Percentiles rank a stretch among this genome's conserved stretches.
phyloP scores from a whole-genome alignment of 2,113 vertebrate species.

The Camelus bactrianus region DNA sequence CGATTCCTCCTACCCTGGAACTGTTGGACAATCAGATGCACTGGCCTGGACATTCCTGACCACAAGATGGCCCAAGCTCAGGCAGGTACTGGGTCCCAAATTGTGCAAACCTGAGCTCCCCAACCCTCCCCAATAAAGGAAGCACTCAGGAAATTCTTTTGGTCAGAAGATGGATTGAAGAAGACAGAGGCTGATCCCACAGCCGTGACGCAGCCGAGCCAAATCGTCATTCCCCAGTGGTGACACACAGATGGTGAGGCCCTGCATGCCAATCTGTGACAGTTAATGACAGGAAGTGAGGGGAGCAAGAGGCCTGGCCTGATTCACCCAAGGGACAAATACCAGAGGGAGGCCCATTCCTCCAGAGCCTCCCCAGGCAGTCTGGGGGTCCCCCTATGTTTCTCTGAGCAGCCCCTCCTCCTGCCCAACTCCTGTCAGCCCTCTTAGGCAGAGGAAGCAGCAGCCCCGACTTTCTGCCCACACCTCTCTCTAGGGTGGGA shows the following conservation, averaged over 20 bases:
- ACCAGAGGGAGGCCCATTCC: not conserved
- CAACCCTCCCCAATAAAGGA: not conserved
- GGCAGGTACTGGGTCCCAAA: not conserved
- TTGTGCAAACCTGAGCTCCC: not conserved
- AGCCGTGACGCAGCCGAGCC: not conserved
- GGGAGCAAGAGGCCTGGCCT: not conserved
- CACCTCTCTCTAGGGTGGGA: not conserved
- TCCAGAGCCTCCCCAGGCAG: not conserved
- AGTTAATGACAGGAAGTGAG: not conserved
- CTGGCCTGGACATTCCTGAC: not conserved
- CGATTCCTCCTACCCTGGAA: not conserved
- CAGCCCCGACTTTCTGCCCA: not conserved
- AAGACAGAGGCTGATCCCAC: not conserved
- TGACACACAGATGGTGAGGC: accelerated
- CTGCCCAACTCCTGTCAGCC: not conserved
- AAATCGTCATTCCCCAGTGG: accelerated
- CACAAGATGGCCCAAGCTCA: not conserved
- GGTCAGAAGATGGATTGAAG: not conserved
- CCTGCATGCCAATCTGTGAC: not conserved
- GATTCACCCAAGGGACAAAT: not conserved
- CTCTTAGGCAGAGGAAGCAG: not conserved
- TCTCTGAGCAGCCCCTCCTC: not conserved
- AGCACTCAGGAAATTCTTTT: not conserved
- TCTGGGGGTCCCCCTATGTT: too few relatives aligned
- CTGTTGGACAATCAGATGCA: not conserved